Base-by-base conservation (phyloP, 2,797 vertebrate species). In the Helicolenus hilgendorfi region DNA sequence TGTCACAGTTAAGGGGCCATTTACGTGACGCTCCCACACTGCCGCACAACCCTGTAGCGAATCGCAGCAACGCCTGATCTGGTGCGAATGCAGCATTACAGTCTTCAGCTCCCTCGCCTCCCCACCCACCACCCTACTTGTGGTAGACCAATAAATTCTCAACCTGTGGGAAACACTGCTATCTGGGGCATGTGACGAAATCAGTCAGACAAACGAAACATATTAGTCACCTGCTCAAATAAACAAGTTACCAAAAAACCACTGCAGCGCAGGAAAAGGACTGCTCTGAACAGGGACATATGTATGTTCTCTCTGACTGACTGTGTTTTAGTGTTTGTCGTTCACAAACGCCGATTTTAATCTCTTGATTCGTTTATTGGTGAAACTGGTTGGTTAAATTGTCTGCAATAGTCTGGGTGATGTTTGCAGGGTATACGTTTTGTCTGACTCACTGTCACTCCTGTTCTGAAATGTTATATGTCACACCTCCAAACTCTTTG, bases 161-260 rank as follows among this genome's bases (percentile, higher is more conserved):
- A n/a, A 83, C 29, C 8, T 41, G n/a, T 27, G 20, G 36, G 36
- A 75, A 90, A 79, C 62, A 22, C 45, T 67, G 38, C 45, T 71
- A 58, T 81, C 64, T 75, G 36, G 29, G 24, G 24, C 55, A 74
- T 68, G 45, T 53, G 22, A 60, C 36, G 45, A 8, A 63, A 33
- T 45, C 36, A 72, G 45, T 75, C 68, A 33, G 49, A 29, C 2
- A 68, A 77, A 84, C 62, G 14, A 15, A 83, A 84, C 15, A 70
- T 74, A 58, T 82, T 22, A 59, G 72, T 82, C 74, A 64, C 38
- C 24, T 53, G 20, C 38, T 14, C 26, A 77, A 36, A 78, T 5
- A 14, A 38, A 71, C 29, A 53, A 49, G 15, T 45, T 9, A 63
- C 9, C 29, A 31, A 64, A 56, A 45, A 24, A 62, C 0, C 59